Conservation (phyloP, 2,113 vertebrate genomes). For the Loxodonta africana region DNA sequence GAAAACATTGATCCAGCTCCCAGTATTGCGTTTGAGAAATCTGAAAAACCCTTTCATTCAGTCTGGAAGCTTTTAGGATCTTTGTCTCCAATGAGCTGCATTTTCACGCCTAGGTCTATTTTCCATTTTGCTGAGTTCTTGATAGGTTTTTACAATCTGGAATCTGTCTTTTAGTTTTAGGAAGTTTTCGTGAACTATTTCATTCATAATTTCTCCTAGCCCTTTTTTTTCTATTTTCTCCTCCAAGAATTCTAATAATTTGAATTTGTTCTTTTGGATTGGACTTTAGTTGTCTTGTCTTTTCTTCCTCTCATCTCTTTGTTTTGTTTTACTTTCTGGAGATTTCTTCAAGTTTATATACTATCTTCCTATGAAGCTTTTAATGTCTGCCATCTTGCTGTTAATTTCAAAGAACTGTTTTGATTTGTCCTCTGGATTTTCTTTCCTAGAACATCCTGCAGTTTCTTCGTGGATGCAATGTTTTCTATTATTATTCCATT, state of each 20-base stretch:
- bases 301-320: constrained; percentile 2
- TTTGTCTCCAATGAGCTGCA: background rate
- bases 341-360: background rate
- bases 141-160: background rate
- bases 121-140: background rate
- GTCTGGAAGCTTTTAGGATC: background rate
- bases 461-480: background rate
- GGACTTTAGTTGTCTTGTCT: background rate
- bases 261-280: background rate
- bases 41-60: background rate
- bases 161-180: background rate
- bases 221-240: background rate
- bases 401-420: background rate
- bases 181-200: background rate
- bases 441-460: background rate
- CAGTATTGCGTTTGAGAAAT: constrained; percentile 10
- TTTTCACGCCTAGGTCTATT: background rate
- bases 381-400: background rate
- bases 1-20: background rate
- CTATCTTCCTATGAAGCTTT: background rate
- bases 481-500: background rate
- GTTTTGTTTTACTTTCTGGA: background rate
- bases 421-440: constrained; percentile 17
- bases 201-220: background rate
- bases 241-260: background rate